phyloP scores from a whole-genome alignment of 2,797 vertebrate genomes.

The Eospalax fontanierii region DNA sequence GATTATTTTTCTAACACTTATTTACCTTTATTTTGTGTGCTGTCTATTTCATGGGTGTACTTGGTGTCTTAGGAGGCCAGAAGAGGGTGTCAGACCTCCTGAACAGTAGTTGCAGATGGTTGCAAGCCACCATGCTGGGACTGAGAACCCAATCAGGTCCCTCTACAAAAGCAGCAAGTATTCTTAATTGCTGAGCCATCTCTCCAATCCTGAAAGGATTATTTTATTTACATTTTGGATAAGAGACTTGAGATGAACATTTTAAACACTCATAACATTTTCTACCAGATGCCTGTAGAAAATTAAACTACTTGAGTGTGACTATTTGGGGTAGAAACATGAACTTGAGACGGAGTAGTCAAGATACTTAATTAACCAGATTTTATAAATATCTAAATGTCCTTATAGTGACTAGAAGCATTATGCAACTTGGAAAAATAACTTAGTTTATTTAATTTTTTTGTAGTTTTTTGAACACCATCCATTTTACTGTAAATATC shows the following conservation, averaged over 20 bases:
- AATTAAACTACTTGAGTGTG: conserved; percentile 61
- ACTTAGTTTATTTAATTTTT: conserved; percentile 17
- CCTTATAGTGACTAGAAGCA: neutral
- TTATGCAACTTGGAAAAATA: neutral
- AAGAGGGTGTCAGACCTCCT: too few species aligned
- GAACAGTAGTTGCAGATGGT: too few species aligned
- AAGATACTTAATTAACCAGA: neutral
- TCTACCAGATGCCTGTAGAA: neutral
- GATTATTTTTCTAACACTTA: too few species aligned
- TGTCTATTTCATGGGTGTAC: too few species aligned
- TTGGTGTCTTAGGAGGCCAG: too few species aligned
- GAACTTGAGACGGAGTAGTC: neutral
- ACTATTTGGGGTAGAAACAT: neutral
- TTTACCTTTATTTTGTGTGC: too few species aligned
- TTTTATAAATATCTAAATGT: neutral
- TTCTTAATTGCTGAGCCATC: too few species aligned
- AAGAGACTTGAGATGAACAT: neutral
- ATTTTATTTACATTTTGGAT: conserved; percentile 2
- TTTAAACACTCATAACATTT: conserved; percentile 31
- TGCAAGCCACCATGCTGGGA: too few species aligned
- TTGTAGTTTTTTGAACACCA: conserved; percentile 42
- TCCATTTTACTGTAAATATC: neutral
- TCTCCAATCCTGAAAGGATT: neutral
- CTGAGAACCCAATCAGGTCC: too few species aligned
- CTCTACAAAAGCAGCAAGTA: too few species aligned